phyloP scores from a whole-genome alignment of 2,888 invertebrate species.

The Drosophila tanythrix region DNA sequence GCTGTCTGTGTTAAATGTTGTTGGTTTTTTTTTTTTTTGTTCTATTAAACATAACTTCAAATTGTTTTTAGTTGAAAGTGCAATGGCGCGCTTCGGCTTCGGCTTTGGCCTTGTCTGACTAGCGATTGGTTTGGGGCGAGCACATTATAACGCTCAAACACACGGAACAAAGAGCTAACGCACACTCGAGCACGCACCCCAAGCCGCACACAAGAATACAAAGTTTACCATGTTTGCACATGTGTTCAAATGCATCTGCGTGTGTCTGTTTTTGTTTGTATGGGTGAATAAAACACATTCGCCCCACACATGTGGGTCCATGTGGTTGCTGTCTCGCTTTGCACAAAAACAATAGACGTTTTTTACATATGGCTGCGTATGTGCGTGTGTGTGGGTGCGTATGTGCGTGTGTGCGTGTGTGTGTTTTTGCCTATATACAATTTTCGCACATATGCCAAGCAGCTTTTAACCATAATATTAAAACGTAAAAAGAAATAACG shows the following conservation, averaged over 20 bases:
- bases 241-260: not conserved
- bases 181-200: constrained; percentile 59
- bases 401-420: constrained; percentile 3
- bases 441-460: constrained; percentile 67
- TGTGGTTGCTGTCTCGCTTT: constrained; percentile 56
- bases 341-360: constrained; percentile 55
- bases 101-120: constrained; percentile 61
- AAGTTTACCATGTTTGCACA: constrained; percentile 29
- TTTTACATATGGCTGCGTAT: constrained; percentile 29
- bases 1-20: constrained; percentile 21
- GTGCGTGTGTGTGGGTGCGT: constrained; percentile 15
- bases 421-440: constrained; percentile 49
- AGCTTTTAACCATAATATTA: constrained; percentile 67
- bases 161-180: constrained; percentile 13
- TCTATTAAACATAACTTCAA: constrained; percentile 69
- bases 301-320: constrained; percentile 45
- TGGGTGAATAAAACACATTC: constrained; percentile 40
- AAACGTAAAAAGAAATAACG: constrained; percentile 64
- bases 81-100: constrained; percentile 65
- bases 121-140: constrained; percentile 5
- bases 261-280: constrained; percentile 5
- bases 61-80: constrained; percentile 72
- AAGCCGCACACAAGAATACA: constrained; percentile 37
- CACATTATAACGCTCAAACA: constrained; percentile 7
- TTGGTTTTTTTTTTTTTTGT: constrained; percentile 20